Base-by-base conservation (phyloP, 2,888 invertebrate genomes). In the Drosophila mayaguana region DNA sequence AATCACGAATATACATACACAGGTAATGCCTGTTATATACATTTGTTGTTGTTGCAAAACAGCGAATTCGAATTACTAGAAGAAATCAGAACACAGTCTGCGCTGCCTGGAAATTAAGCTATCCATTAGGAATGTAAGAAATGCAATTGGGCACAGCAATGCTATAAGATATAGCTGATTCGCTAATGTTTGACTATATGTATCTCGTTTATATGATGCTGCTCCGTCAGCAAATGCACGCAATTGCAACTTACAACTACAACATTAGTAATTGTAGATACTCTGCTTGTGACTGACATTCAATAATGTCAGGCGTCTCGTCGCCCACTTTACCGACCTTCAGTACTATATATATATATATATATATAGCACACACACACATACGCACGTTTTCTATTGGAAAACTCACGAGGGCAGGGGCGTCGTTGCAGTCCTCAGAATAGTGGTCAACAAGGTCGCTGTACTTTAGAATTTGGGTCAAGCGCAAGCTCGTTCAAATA, bases 401-500 rank as follows among this genome's bases (percentile, higher is more conserved):
- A 84, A 88, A 68, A 80, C 80, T 65, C 57, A 64, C 63, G 80
- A 83, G 77, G 85, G 88, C 77, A 72, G 80, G 38, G 65, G 63
- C 60, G 50, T 54, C 63, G 40, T 32, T 56, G 55, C 68, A 68
- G 63, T 78, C 78, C 88, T 76, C 73, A 67, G 63, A 62, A 48
- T 66, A 32, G 22, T 38, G 66, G 60, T 61, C 34, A 78, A 84
- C 87, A 87, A 87, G 85, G 85, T 80, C 73, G 53, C 36, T 46
- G 60, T 56, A 72, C 63, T 72, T 82, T 83, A 87, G 75, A 91
- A 91, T 90, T 90, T 90, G 77, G 91, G 91, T 91, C 91, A 91
- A 91, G 91, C 82, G 77, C 89, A 90, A 71, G 78, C 40, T 59
- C 48, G 54, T 34, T 48, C 64, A 57, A 56, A 57, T 69, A 56